Evolutionary conservation across 2,888 invertebrate species (phyloP), one percentile per base, ranked within the genome.

Genomic region (Protodeltote pygarga): DNA sequence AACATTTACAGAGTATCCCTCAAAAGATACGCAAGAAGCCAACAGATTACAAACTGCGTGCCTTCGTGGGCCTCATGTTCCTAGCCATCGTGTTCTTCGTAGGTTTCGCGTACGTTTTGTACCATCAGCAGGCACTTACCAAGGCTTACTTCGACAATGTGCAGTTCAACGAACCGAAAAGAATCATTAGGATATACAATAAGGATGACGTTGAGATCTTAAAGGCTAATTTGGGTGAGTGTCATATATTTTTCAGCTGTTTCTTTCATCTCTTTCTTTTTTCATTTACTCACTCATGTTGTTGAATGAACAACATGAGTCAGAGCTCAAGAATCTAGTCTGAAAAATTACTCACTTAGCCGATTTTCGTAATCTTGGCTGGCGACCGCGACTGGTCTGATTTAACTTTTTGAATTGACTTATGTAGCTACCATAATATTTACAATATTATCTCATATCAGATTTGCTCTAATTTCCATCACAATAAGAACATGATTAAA

Each of bases 101-200:
- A 11, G 95, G 95, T 0, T 95, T 97, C 73, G 96, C 97, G 0
- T 97, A 97, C 73, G 94, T 96, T 1, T 93, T 97, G 48, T 97
- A 97, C 81, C 95, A 96, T 54, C 96, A 95, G 72, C 95, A 97
- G 79, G 95, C 97, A 0, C 86, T 96, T 15, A 96, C 96, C 51
- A 94, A 95, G 72, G 95, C 96, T 0, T 97, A 97, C 83, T 97
- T 97, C 79, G 94, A 96, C 31, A 95, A 94, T 73, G 95, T 97
- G 38, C 95, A 97, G 81, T 97, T 97, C 86, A 96, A 95, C 73
- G 95, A 96, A 61, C 95, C 94, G 14, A 95, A 96, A 75, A 90
- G 97, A 45, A 85, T 95, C 10, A 93, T 97, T 67, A 94, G 95
- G 71, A 94, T 97, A 27, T 95, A 94, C 72, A 95, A 95, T 73